Percentiles rank a stretch among this genome's conserved stretches.
Conservation (phyloP, 1,140 invertebrate species). For the Papilio polytes region DNA sequence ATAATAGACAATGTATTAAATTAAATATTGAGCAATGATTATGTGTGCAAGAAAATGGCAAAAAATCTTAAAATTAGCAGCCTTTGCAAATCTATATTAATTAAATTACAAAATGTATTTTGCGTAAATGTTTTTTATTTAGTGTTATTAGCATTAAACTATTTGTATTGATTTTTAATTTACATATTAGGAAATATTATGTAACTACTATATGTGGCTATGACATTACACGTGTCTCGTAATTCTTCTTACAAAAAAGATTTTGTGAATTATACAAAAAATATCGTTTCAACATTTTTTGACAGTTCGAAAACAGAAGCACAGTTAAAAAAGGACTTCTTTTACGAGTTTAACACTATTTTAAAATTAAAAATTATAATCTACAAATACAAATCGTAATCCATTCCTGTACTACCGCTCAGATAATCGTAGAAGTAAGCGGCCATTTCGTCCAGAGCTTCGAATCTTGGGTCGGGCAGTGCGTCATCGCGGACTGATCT, state of each 20-base stretch:
- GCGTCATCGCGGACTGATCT: slow-evolving; percentile 62
- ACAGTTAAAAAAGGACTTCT: neutral
- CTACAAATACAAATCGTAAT: slow-evolving; percentile 83
- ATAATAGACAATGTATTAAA: neutral
- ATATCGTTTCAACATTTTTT: no score
- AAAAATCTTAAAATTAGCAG: slow-evolving; percentile 16
- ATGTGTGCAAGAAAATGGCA: neutral
- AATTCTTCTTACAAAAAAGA: neutral
- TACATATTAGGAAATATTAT: neutral
- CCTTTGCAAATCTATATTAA: neutral
- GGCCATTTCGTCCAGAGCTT: slow-evolving; percentile 83
- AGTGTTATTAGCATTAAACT: neutral
- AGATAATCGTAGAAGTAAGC: slow-evolving; percentile 85
- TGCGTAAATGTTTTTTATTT: neutral
- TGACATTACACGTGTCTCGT: no score
- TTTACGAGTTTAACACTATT: neutral
- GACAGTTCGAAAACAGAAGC: neutral
- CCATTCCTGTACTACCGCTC: slow-evolving; percentile 81
- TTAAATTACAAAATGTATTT: neutral
- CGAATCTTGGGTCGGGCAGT: slow-evolving; percentile 68
- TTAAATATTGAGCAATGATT: neutral
- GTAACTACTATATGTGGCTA: no score
- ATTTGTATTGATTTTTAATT: neutral
- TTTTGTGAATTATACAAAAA: neutral
- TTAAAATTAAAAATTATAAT: slow-evolving; percentile 31